Percentiles rank a stretch among this genome's conserved stretches.
These are phyloP conservation scores for Drosophila quinaria DNA, from an alignment of 2,888 invertebrate genomes.

Conservation along the genomic window DNA sequence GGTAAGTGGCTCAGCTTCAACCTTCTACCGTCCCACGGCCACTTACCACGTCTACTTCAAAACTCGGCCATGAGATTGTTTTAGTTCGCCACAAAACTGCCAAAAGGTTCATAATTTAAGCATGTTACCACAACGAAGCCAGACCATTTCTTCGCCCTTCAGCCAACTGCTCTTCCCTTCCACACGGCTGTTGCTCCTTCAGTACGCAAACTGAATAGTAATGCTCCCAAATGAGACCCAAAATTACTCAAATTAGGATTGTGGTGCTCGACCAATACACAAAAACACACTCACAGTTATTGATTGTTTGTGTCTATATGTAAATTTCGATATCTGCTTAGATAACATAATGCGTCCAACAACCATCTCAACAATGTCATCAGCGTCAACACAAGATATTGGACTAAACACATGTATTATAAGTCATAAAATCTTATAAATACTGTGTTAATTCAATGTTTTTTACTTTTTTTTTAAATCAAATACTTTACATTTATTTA, in stretches of 20 bases:
- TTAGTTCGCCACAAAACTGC: slow-evolving; percentile 31
- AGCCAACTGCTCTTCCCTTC: background rate
- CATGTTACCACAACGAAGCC: slow-evolving; percentile 44
- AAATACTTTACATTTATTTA: background rate
- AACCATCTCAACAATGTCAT: slow-evolving; percentile 39
- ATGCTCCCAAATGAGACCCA: slow-evolving; percentile 65
- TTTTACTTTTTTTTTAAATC: background rate
- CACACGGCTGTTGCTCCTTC: slow-evolving; percentile 1
- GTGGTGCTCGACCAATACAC: slow-evolving; percentile 24
- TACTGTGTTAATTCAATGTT: background rate
- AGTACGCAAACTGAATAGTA: slow-evolving; percentile 72
- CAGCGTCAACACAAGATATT: slow-evolving; percentile 10
- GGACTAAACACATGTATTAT: background rate
- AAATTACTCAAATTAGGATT: slow-evolving; percentile 70
- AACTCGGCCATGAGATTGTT: slow-evolving; percentile 29
- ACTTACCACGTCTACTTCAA: slow-evolving; percentile 22
- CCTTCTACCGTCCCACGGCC: slow-evolving; percentile 7
- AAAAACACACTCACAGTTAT: slow-evolving; percentile 18
- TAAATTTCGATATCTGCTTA: slow-evolving; percentile 41
- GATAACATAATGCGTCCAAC: slow-evolving; percentile 30
- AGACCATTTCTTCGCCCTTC: slow-evolving; percentile 11
- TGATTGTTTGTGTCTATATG: slow-evolving; percentile 28
- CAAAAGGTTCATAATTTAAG: slow-evolving; percentile 68
- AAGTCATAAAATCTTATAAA: too few relatives aligned
- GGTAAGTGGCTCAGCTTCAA: slow-evolving; percentile 51